phyloP scores from a whole-genome alignment of 2,113 vertebrate species.

The Tympanuchus pallidicinctus region DNA sequence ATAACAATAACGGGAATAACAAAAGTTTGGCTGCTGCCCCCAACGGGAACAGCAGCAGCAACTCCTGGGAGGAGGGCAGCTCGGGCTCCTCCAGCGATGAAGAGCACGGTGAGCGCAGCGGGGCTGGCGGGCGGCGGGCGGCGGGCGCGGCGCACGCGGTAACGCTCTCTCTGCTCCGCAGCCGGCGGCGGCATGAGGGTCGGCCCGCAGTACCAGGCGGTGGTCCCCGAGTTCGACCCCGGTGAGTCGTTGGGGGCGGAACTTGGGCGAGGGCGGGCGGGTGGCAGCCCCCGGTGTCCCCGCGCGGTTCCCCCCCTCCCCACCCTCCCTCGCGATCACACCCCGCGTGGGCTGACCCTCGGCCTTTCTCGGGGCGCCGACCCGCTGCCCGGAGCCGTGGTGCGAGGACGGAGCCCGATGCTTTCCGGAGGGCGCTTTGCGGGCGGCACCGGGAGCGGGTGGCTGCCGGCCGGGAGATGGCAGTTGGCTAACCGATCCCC shows the following conservation, averaged over 20 bases:
- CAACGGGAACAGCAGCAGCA: constrained; percentile 85
- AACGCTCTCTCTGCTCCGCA: constrained; percentile 27
- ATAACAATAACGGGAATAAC: constrained; percentile 70
- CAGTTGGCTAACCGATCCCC: not conserved
- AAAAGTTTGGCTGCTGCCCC: constrained; percentile 87
- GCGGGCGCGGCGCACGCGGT: not conserved
- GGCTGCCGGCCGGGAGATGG: constrained; percentile 50
- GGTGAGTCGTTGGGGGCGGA: constrained; percentile 77
- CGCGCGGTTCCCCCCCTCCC: not conserved
- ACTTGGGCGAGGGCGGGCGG: not conserved
- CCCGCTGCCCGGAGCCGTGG: too few relatives aligned
- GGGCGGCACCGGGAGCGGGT: constrained; percentile 54
- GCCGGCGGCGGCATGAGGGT: constrained; percentile 89
- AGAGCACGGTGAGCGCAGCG: constrained; percentile 87
- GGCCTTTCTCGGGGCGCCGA: too few relatives aligned
- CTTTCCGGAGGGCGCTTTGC: constrained; percentile 68
- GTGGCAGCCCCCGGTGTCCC: not conserved
- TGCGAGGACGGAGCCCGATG: not conserved
- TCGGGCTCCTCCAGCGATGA: constrained; percentile 93
- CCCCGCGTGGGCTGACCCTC: too few relatives aligned
- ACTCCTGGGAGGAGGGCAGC: constrained; percentile 94
- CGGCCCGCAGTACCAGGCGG: constrained; percentile 90
- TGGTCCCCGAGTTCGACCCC: constrained; percentile 91
- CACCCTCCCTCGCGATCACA: not conserved
- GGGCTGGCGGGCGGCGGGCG: not conserved